Evolutionary conservation across 2,888 invertebrate species (phyloP).

Genomic region (Eupsilia transversa): DNA sequence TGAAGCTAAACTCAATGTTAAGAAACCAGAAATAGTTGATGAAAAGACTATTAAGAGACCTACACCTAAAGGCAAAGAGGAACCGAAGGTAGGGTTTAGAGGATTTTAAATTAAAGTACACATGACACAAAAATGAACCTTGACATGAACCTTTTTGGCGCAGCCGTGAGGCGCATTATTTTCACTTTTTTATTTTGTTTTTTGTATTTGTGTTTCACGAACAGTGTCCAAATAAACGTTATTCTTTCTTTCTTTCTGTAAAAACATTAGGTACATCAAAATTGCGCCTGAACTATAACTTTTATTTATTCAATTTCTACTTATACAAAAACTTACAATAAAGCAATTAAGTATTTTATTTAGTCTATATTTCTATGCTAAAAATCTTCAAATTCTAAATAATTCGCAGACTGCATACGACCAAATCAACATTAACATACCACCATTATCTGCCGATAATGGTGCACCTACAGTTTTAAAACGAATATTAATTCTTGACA

Average conservation of each 20-base stretch:
- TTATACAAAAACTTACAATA: neutral
- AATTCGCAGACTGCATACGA: constrained; percentile 79
- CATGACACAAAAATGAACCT: neutral
- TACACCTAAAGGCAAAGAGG: constrained; percentile 80
- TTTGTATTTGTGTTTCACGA: too few relatives aligned
- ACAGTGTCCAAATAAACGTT: too few relatives aligned
- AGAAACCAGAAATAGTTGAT: constrained; percentile 87
- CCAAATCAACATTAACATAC: constrained; percentile 73
- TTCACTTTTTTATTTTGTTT: too few relatives aligned
- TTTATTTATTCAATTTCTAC: neutral
- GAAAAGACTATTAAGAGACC: constrained; percentile 87
- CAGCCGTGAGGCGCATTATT: too few relatives aligned
- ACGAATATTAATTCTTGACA: constrained; percentile 80
- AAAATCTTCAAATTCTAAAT: constrained; percentile 55
- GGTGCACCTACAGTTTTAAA: constrained; percentile 74
- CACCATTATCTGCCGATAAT: constrained; percentile 64
- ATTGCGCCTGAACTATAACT: neutral
- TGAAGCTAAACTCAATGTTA: constrained; percentile 87
- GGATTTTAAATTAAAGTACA: neutral
- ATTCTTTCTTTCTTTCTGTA: too few relatives aligned
- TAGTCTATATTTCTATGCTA: constrained; percentile 5
- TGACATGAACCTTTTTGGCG: too few relatives aligned
- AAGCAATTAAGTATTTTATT: neutral
- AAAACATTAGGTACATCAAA: neutral
- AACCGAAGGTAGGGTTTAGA: constrained; percentile 77